These are phyloP conservation scores for Pseudomugil tenellus DNA, from an alignment of 2,797 vertebrate genomes.

Conservation along the genomic window DNA sequence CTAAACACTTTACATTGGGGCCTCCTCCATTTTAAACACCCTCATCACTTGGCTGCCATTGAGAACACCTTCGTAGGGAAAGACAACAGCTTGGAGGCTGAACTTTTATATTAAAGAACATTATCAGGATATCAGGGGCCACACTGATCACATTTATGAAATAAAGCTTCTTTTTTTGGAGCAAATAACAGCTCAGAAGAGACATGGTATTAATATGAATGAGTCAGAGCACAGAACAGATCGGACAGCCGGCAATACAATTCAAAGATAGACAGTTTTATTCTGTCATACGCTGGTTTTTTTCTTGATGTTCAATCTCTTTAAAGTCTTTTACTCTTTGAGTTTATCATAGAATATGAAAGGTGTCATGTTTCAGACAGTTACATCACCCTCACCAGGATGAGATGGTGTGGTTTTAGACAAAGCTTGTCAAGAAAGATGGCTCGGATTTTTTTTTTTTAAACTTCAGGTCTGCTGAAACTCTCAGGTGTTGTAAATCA, in stretches of 20 bases:
- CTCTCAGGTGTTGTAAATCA: too few species aligned
- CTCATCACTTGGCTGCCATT: constrained; percentile 22
- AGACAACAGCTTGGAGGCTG: constrained; percentile 19
- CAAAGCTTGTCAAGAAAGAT: constrained; percentile 4
- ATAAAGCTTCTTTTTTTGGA: constrained; percentile 23
- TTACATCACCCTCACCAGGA: constrained; percentile 38
- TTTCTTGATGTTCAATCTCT: constrained; percentile 19
- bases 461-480: not conserved
- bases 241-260: constrained; percentile 20
- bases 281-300: constrained; percentile 17
- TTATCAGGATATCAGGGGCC: constrained; percentile 24
- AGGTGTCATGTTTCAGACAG: constrained; percentile 45
- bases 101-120: constrained; percentile 22
- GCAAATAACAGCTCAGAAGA: constrained; percentile 14
- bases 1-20: constrained; percentile 50
- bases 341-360: constrained; percentile 14
- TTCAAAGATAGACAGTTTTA: constrained; percentile 29
- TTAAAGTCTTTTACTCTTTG: constrained; percentile 17
- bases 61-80: constrained; percentile 23
- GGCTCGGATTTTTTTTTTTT: not conserved
- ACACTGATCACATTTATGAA: constrained; percentile 21
- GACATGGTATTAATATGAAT: constrained; percentile 26
- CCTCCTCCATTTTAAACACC: constrained; percentile 57
- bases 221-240: constrained; percentile 38
- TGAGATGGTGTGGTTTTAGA: constrained; percentile 17